A percentile compares a stretch with the other conserved stretches of the same genome.
These are phyloP conservation scores for Pyxicephalus adspersus DNA, from an alignment of 2,113 vertebrate genomes.

Conservation along the genomic window DNA sequence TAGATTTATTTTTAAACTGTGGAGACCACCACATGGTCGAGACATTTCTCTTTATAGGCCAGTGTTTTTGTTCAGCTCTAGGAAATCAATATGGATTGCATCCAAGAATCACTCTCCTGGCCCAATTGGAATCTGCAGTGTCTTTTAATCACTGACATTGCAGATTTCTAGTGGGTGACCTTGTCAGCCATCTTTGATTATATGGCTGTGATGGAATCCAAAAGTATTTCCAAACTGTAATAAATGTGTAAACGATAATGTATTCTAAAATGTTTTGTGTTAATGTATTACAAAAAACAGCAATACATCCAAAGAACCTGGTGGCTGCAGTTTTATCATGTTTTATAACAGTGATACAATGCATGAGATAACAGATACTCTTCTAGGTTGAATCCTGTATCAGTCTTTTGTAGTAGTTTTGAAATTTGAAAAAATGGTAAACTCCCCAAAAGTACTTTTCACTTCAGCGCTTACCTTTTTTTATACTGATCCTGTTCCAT, in stretches of 20 bases:
- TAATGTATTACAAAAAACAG: no score
- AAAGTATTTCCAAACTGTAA: background rate
- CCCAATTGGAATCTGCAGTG: constrained; percentile 10
- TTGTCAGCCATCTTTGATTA: background rate
- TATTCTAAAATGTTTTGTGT: background rate
- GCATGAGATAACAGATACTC: no score
- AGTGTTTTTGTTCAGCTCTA: background rate
- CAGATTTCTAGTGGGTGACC: constrained; percentile 1
- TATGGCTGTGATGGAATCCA: background rate
- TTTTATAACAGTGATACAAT: no score
- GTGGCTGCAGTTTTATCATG: no score
- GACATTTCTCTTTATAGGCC: background rate
- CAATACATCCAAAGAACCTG: no score
- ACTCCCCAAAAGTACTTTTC: no score
- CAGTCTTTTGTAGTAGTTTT: no score
- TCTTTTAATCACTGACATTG: constrained; percentile 5
- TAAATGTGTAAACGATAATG: background rate
- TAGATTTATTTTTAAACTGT: background rate
- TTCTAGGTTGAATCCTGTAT: no score
- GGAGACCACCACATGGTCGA: constrained; percentile 13
- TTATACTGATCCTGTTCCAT: no score
- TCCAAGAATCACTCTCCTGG: constrained; percentile 10
- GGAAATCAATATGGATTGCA: constrained; percentile 17
- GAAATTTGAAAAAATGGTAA: no score
- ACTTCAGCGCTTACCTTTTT: no score